Evolutionary conservation across 2,113 vertebrate species (phyloP).

Genomic region (Leucosticte australis): DNA sequence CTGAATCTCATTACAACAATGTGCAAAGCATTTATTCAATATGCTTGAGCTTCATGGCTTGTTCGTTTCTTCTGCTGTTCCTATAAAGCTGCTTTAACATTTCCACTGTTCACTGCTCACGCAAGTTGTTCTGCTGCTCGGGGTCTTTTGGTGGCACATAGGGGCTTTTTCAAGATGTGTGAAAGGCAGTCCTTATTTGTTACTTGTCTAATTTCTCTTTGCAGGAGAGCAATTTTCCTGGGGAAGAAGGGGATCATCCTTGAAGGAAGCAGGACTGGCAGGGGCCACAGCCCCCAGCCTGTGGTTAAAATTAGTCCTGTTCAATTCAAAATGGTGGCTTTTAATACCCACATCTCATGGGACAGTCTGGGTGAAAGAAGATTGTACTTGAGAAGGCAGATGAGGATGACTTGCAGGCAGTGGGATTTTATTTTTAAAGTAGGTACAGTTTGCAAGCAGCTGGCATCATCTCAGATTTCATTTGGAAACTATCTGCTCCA

Average conservation of each 20-base stretch:
- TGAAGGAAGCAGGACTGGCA: not conserved
- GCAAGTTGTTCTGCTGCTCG: not conserved
- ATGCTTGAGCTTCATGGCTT: not conserved
- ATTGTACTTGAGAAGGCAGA: not conserved
- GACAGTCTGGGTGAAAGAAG: not conserved
- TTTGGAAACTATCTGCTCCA: slow-evolving; percentile 46
- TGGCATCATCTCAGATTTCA: slow-evolving; percentile 45
- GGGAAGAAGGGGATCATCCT: not conserved
- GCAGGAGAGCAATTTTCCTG: not conserved
- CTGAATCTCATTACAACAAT: slow-evolving; percentile 13
- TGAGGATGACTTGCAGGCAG: not conserved
- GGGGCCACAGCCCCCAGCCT: not conserved
- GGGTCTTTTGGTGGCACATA: not conserved
- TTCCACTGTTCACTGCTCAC: not conserved
- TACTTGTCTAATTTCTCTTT: not conserved
- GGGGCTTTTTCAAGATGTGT: not conserved
- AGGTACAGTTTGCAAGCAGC: slow-evolving; percentile 29
- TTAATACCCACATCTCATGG: not conserved
- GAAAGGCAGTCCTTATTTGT: not conserved
- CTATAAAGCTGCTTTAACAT: not conserved
- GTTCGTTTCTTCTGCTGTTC: not conserved
- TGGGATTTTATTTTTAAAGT: slow-evolving; percentile 47
- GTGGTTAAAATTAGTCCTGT: not conserved
- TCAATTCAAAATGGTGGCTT: not conserved
- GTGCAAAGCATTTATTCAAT: slow-evolving; percentile 11